Conservation (phyloP, 2,797 vertebrate species). For the Clarias pachynema region DNA sequence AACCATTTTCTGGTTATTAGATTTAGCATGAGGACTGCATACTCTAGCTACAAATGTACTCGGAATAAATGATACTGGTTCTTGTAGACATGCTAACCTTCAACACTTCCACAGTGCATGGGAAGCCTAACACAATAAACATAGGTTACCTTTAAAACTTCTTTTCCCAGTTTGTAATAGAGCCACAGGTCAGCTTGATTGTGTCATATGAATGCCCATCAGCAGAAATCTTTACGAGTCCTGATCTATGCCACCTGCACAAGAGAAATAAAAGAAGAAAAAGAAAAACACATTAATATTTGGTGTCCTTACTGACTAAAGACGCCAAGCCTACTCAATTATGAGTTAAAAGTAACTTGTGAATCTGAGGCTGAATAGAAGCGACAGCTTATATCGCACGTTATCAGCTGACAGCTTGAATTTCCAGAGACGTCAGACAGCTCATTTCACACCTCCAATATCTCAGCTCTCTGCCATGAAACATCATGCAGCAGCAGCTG, state of each 20-base stretch:
- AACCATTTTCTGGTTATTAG: background rate
- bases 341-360: slow-evolving; percentile 35
- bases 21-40: background rate
- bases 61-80: background rate
- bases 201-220: slow-evolving; percentile 26
- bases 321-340: background rate
- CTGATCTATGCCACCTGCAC: slow-evolving; percentile 8
- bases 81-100: background rate
- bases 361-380: slow-evolving; percentile 34
- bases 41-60: background rate
- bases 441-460: slow-evolving; percentile 45
- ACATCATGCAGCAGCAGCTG: slow-evolving; percentile 42
- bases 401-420: slow-evolving; percentile 45
- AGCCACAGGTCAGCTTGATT: background rate
- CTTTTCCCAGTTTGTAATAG: background rate
- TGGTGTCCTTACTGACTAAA: background rate
- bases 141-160: slow-evolving; percentile 42
- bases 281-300: background rate
- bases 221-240: slow-evolving; percentile 19
- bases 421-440: slow-evolving; percentile 47
- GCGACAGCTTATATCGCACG: slow-evolving; percentile 42
- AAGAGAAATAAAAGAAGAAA: slow-evolving; percentile 16
- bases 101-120: background rate
- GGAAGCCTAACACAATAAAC: background rate
- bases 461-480: slow-evolving; percentile 42